Percentiles rank a stretch among this genome's conserved stretches.
These are phyloP conservation scores for Cylloceria caligata DNA, from an alignment of 2,888 invertebrate species.

Conservation along the genomic window DNA sequence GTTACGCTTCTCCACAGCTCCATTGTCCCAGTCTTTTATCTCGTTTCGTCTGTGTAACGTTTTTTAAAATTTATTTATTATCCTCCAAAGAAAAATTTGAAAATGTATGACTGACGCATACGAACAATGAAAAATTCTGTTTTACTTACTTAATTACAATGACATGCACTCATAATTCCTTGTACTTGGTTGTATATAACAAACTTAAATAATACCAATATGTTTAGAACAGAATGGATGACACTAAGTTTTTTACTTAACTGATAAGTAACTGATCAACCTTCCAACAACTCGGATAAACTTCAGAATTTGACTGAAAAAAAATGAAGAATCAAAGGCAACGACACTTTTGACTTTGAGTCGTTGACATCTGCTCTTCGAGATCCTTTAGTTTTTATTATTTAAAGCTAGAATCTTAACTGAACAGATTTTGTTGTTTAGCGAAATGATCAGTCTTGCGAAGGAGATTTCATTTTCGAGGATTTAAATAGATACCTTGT, in stretches of 20 bases:
- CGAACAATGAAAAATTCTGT: conserved; percentile 24
- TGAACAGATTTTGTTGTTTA: too few relatives aligned
- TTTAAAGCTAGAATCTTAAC: too few relatives aligned
- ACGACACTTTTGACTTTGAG: too few relatives aligned
- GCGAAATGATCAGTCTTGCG: too few relatives aligned
- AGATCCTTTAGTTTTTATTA: too few relatives aligned
- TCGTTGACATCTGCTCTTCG: too few relatives aligned
- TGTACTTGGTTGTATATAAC: not conserved
- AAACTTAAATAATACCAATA: not conserved
- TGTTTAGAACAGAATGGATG: not conserved
- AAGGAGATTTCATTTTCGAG: too few relatives aligned
- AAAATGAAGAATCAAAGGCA: too few relatives aligned
- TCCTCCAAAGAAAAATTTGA: conserved; percentile 46
- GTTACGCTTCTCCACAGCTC: conserved; percentile 61
- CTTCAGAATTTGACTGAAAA: too few relatives aligned
- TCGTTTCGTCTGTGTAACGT: conserved; percentile 49
- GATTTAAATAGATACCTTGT: not conserved
- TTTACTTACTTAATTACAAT: conserved; percentile 32
- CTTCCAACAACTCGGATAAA: too few relatives aligned
- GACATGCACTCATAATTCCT: not conserved
- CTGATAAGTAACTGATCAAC: not conserved
- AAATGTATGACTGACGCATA: conserved; percentile 5
- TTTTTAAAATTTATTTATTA: conserved; percentile 54
- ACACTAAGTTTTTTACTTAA: not conserved
- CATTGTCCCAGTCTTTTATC: conserved; percentile 63